Evolutionary conservation across 2,113 vertebrate species (phyloP).

Genomic region (Halcyon senegalensis): DNA sequence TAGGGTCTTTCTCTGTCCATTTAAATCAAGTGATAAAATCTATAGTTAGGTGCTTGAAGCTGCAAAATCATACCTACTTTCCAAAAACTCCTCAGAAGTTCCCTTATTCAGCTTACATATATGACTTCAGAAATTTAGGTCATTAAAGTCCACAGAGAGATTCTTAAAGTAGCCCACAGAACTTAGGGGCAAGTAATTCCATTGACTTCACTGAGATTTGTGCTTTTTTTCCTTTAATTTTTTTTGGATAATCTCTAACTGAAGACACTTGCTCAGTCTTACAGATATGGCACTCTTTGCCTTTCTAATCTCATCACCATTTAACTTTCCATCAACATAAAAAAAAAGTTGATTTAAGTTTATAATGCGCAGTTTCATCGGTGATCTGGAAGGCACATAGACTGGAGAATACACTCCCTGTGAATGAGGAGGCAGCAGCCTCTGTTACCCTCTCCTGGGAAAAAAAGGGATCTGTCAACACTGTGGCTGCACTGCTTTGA

Average conservation of each 20-base stretch:
- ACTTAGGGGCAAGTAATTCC: neutral
- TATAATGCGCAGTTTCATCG: neutral
- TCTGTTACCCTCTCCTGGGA: neutral
- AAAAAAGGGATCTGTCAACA: neutral
- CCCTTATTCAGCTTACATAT: neutral
- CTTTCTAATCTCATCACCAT: neutral
- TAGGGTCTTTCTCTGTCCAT: neutral
- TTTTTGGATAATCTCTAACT: rapidly evolving
- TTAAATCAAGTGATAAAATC: neutral
- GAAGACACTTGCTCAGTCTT: neutral
- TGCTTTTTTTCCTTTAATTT: neutral
- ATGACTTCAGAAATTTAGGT: neutral
- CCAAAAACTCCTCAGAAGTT: neutral
- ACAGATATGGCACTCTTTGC: rapidly evolving
- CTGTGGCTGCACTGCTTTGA: neutral
- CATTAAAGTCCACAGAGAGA: neutral
- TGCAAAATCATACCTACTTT: neutral
- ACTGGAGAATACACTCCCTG: neutral
- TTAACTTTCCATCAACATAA: neutral
- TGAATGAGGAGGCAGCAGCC: neutral
- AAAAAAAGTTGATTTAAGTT: neutral
- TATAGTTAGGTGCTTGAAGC: neutral
- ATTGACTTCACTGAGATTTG: neutral
- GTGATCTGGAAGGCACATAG: neutral
- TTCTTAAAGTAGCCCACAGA: neutral